Evolutionary conservation across 2,888 invertebrate genomes (phyloP).

Genomic region (Cybosia mesomella): DNA sequence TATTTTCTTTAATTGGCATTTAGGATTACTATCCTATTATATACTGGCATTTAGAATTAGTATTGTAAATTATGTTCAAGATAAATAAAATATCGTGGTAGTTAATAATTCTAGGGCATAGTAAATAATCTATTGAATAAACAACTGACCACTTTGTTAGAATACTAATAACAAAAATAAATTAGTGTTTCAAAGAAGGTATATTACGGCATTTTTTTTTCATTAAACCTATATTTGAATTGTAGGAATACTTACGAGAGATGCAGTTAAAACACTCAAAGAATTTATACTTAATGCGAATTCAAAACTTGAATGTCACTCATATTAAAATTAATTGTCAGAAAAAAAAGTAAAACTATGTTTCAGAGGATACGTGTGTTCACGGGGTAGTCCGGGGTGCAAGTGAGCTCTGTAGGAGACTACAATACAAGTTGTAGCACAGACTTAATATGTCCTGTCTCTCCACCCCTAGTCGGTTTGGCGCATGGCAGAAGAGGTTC

Average conservation of each 20-base stretch:
- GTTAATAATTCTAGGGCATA: not conserved
- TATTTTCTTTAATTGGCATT: too few relatives aligned
- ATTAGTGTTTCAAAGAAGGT: not conserved
- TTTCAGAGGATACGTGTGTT: slow-evolving; percentile 57
- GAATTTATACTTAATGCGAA: not conserved
- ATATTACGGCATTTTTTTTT: not conserved
- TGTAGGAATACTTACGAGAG: slow-evolving; percentile 21
- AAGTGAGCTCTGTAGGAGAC: slow-evolving; percentile 67
- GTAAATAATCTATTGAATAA: not conserved
- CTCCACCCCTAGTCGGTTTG: slow-evolving; percentile 66
- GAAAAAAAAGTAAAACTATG: slow-evolving; percentile 31
- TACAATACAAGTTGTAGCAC: slow-evolving; percentile 60
- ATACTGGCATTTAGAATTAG: too few relatives aligned
- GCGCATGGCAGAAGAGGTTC: slow-evolving; percentile 58
- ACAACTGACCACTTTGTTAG: not conserved
- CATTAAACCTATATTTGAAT: not conserved
- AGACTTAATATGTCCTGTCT: slow-evolving; percentile 53
- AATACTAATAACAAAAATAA: not conserved
- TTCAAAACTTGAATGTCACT: slow-evolving; percentile 5
- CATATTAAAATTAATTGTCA: not conserved
- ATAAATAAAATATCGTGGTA: too few relatives aligned
- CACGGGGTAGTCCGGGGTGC: slow-evolving; percentile 65
- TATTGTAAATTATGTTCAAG: too few relatives aligned
- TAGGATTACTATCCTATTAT: too few relatives aligned
- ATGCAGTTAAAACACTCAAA: slow-evolving; percentile 17